Conservation (phyloP, 2,797 vertebrate genomes). For the Heteromormyrus szaboi region DNA sequence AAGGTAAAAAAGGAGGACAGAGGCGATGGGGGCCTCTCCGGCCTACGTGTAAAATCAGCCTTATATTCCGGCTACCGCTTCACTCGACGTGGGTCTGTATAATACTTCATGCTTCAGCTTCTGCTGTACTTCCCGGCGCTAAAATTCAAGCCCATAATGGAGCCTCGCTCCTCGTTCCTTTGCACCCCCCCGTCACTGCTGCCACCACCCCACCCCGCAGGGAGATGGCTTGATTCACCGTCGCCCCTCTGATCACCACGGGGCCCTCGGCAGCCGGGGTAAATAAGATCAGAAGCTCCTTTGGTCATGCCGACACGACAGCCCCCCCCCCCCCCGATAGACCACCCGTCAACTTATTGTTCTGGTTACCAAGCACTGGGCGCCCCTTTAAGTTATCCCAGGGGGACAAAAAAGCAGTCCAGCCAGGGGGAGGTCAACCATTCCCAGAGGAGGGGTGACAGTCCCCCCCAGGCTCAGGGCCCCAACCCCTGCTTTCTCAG, state of each 20-base stretch:
- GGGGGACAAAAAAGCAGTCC: slow-evolving; percentile 18
- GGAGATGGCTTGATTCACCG: slow-evolving; percentile 32
- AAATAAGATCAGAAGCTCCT: slow-evolving; percentile 51
- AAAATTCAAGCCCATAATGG: background rate
- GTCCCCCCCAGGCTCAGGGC: background rate
- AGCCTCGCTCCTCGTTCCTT: slow-evolving; percentile 32
- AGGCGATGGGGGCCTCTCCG: background rate
- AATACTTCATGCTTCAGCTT: background rate
- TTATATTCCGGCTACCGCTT: background rate
- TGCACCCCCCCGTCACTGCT: slow-evolving; percentile 35
- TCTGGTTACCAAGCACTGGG: slow-evolving; percentile 51
- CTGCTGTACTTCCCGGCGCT: background rate
- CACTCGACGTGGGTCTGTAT: background rate
- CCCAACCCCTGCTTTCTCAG: background rate
- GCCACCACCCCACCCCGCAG: background rate
- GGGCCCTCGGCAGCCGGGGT: slow-evolving; percentile 50
- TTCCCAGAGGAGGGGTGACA: background rate
- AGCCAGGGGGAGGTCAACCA: background rate
- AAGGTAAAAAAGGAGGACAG: background rate
- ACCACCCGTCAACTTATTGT: slow-evolving; percentile 50
- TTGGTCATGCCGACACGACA: slow-evolving; percentile 54
- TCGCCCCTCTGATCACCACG: slow-evolving; percentile 48
- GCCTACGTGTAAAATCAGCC: background rate
- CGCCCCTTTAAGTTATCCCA: slow-evolving; percentile 54
- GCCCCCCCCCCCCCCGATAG: slow-evolving; percentile 45